These are phyloP conservation scores for Galaxias olidus DNA, from an alignment of 2,797 vertebrate species.

Conservation along the genomic window DNA sequence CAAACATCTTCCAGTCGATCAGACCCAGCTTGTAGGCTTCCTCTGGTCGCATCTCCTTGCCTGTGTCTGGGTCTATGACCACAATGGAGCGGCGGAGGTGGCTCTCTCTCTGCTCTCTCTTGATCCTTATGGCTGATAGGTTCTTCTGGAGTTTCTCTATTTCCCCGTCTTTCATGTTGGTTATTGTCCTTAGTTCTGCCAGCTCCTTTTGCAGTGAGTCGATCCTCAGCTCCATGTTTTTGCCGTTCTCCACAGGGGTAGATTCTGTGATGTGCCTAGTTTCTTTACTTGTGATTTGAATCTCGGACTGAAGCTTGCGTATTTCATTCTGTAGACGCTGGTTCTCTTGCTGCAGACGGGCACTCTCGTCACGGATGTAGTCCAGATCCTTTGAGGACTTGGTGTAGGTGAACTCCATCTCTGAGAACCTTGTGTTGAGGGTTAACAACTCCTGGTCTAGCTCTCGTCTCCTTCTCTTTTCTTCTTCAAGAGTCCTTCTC, in stretches of 20 bases:
- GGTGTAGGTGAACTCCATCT: conserved; percentile 91
- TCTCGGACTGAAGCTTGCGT: conserved; percentile 88
- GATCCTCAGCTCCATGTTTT: conserved; percentile 85
- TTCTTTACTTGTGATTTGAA: conserved; percentile 89
- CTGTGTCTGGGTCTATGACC: conserved; percentile 93
- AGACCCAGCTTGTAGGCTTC: conserved; percentile 91
- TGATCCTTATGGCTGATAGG: conserved; percentile 82
- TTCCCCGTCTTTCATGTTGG: conserved; percentile 87
- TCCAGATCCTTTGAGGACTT: conserved; percentile 92
- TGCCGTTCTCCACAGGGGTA: conserved; percentile 72
- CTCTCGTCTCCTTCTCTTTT: conserved; percentile 81
- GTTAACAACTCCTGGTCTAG: conserved; percentile 82
- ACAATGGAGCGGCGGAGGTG: conserved; percentile 94
- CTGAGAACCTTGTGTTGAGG: conserved; percentile 81
- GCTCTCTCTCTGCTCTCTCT: conserved; percentile 93
- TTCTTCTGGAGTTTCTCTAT: conserved; percentile 88
- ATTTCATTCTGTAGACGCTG: conserved; percentile 90
- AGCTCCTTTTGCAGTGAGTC: conserved; percentile 87
- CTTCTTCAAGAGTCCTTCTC: conserved; percentile 85
- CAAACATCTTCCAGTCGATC: conserved; percentile 97
- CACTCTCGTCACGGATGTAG: conserved; percentile 90
- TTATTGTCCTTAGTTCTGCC: conserved; percentile 81
- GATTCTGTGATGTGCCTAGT: conserved; percentile 81
- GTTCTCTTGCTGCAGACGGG: conserved; percentile 88
- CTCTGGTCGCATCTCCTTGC: conserved; percentile 93